These are phyloP conservation scores for Choloepus hoffmanni DNA, from an alignment of 2,113 vertebrate genomes.

Conservation along the genomic window DNA sequence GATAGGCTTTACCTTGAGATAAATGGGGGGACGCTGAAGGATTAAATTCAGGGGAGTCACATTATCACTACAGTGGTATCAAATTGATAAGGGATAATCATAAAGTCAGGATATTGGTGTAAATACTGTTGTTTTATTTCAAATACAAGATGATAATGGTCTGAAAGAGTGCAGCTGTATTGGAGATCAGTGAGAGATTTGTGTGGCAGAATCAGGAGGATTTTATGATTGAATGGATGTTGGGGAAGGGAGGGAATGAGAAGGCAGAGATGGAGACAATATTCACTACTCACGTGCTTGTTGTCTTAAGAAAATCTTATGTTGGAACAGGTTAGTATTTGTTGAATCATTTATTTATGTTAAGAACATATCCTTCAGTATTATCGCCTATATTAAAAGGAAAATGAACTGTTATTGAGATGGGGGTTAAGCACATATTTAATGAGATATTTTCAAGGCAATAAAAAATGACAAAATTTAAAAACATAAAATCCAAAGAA, in stretches of 20 bases:
- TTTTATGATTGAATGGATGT: neutral
- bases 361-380: neutral
- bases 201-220: neutral
- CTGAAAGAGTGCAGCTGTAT: neutral
- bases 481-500: neutral
- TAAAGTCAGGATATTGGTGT: neutral
- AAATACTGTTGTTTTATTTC: neutral
- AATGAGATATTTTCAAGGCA: conserved; percentile 20
- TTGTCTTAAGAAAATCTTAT: neutral
- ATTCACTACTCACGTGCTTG: neutral
- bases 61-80: neutral
- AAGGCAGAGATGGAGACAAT: neutral
- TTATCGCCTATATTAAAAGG: neutral
- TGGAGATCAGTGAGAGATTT: neutral
- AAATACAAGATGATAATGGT: neutral
- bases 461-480: conserved; percentile 11
- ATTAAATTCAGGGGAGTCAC: neutral
- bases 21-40: neutral
- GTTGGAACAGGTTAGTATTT: neutral
- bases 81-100: neutral
- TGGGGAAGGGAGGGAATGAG: neutral
- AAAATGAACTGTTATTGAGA: neutral
- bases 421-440: neutral
- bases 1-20: neutral
- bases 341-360: neutral